Evolutionary conservation across 2,113 vertebrate species (phyloP), one percentile per base, ranked within the genome.

Genomic region (Ophthalmolycus amberensis): DNA sequence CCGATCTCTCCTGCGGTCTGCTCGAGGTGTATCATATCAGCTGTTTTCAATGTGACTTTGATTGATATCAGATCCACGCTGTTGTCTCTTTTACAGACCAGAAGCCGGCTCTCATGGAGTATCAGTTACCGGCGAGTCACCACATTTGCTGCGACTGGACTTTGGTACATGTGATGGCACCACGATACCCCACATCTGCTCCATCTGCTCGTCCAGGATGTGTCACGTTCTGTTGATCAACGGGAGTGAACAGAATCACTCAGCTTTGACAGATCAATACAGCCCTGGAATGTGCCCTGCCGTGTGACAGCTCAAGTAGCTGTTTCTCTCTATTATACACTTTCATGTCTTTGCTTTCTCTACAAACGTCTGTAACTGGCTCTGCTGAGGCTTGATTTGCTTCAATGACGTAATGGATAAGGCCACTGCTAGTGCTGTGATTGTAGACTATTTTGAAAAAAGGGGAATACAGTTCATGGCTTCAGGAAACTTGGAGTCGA

Each of bases 41-140:
- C 89, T 89, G 89, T 91, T 92, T 93, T 92, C 94, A 90, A 90
- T 88, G 92, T 93, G 91, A 93, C 94, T 94, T 92, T 95, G 94
- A 94, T 92, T 93, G 93, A 93, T 91, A 93, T 92, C 92, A 88
- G 85, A 83, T 50, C 84, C 84, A 70, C 25, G 52, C 71, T 77
- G 84, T 86, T 91, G 87, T 85, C 85, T 85, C 32, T 81, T 85
- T 82, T 77, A 77, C 73, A 75, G 83, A 82, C 84, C 83, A 85
- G 83, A 82, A 75, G 81, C 83, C 50, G 86, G 66, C 85, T 83
- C 62, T 79, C 44, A 4, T 11, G 54, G 83, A 77, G 52, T 89
- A 88, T 92, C 87, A 9, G 8, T 86, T 91, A 85, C 88, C 77
- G 70, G 42, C n/a, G 52, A 64, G 82, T 73, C 86, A 75, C 85